Base-by-base conservation (phyloP, 2,797 vertebrate genomes). In the Numenius phaeopus region DNA sequence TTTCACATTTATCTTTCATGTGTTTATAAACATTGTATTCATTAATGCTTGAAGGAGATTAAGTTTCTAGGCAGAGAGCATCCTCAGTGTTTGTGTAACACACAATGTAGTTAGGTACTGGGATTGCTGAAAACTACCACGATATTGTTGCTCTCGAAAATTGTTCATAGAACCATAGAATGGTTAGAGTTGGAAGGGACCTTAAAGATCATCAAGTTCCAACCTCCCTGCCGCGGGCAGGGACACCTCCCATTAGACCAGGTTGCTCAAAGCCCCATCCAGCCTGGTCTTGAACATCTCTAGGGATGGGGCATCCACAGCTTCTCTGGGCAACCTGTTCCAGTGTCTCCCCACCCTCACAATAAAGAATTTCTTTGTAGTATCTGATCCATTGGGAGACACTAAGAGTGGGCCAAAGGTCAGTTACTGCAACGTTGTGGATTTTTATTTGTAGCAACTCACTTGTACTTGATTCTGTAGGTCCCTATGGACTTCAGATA, bases 1-100 rank as follows among this genome's bases (percentile, higher is more conserved):
- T 83, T 95, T 87, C 55, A 26, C 18, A 34, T 93, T 93, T 79
- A 34, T 94, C 30, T 92, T 90, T 78, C 34, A 37, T 59, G 20
- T 85, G n/a, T 89, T 96, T 93, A 58, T 87, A 90, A 89, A 73
- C 23, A 59, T 19, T 82, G 27, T 84, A 44, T 90, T 87, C 55
- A 52, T 93, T 87, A 73, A 69, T 55, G 32, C 58, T 89, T 47
- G 58, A 89, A 94, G 90, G 44, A 83, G n/a, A 42, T 86, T 29
- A 86, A 34, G 17, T 81, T 96, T 88, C 52, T 46, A 70, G 34
- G 55, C 80, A 46, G 66, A 61, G 32, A 78, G 6, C 17, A 11
- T 81, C 42, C 61, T 92, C 21, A 29, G 6, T 69, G 26, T 75
- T 71, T 78, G n/a, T 46, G 29, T 73, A 72, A 70, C 30, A 26